These are phyloP conservation scores for Platyura marginata DNA, from an alignment of 1,140 invertebrate genomes.

Conservation along the genomic window DNA sequence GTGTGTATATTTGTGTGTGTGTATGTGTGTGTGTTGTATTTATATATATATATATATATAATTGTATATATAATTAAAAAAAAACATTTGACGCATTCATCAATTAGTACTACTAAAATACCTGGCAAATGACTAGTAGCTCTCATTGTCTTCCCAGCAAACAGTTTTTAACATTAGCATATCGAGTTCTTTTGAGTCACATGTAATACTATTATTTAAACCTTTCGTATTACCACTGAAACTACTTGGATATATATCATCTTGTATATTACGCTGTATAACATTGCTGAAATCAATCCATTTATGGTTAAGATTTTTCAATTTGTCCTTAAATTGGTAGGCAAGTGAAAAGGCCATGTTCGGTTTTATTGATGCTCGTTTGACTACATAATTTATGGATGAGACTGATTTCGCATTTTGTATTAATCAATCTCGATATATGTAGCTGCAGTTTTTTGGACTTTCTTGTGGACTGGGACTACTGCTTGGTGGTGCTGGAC, in stretches of 20 bases:
- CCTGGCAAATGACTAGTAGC: slow-evolving; percentile 11
- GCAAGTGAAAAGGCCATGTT: slow-evolving; percentile 14
- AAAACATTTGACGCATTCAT: too few species aligned
- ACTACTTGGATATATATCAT: not conserved
- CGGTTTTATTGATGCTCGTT: slow-evolving; percentile 4
- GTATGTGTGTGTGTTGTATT: too few species aligned
- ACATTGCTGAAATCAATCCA: slow-evolving; percentile 15
- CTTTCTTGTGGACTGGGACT: slow-evolving; percentile 26
- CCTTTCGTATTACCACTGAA: not conserved
- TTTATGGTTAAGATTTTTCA: slow-evolving; percentile 14
- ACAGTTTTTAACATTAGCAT: slow-evolving; percentile 22
- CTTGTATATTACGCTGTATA: slow-evolving; percentile 3
- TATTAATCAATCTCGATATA: slow-evolving; percentile 27
- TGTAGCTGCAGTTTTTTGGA: slow-evolving; percentile 26
- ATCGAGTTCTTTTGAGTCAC: slow-evolving; percentile 22
- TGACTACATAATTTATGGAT: not conserved
- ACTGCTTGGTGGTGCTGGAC: slow-evolving; percentile 24
- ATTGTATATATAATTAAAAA: too few species aligned
- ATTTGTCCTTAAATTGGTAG: slow-evolving; percentile 14
- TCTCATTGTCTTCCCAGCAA: slow-evolving; percentile 24
- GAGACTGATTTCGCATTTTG: slow-evolving; percentile 24
- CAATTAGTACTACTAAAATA: too few species aligned
- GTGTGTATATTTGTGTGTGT: too few species aligned
- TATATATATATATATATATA: too few species aligned
- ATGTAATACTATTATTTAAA: not conserved